Evolutionary conservation across 2,797 vertebrate species (phyloP).

Genomic region (Hemibagrus guttatus): DNA sequence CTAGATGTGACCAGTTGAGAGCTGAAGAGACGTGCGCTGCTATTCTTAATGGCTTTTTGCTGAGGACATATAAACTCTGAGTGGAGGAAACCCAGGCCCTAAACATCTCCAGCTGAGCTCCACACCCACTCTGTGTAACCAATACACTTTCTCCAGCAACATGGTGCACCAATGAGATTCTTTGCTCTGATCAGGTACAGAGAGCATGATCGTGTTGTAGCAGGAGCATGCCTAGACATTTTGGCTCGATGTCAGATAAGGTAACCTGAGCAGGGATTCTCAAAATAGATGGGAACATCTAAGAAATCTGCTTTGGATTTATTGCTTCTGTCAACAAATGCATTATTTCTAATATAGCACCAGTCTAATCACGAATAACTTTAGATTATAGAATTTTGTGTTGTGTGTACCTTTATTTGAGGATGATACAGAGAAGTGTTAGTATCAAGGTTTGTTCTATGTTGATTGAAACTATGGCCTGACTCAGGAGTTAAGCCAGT

Average conservation of each 20-base stretch:
- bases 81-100: constrained; percentile 56
- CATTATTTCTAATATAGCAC: neutral
- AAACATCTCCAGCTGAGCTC: constrained; percentile 65
- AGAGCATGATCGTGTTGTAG: constrained; percentile 9
- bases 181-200: constrained; percentile 20
- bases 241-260: neutral
- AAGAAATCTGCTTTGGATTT: neutral
- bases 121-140: constrained; percentile 68
- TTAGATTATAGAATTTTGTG: neutral
- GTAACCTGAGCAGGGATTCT: constrained; percentile 10
- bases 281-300: neutral
- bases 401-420: neutral
- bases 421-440: neutral
- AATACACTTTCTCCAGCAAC: constrained; percentile 64
- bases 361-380: neutral
- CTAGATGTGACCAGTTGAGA: neutral
- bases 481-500: constrained; percentile 16
- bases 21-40: constrained; percentile 2
- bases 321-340: neutral
- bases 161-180: constrained; percentile 17
- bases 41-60: neutral
- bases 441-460: neutral
- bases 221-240: neutral
- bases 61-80: constrained; percentile 16
- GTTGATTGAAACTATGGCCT: neutral